Evolutionary conservation across 2,113 vertebrate species (phyloP).

Genomic region (Struthio camelus): DNA sequence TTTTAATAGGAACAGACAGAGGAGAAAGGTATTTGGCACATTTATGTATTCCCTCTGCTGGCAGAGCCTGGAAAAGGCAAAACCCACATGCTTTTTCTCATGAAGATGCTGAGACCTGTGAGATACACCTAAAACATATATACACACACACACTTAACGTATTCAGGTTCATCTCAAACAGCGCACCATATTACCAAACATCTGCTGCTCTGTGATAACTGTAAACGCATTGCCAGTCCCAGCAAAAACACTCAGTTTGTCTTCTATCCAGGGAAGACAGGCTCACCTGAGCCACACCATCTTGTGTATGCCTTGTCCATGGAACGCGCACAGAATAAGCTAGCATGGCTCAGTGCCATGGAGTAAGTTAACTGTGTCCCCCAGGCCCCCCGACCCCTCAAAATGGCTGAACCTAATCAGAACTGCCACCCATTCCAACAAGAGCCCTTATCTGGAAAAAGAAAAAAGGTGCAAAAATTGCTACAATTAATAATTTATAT

Average conservation of each 20-base stretch:
- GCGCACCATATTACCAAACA: fast-evolving
- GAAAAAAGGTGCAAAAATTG: not conserved
- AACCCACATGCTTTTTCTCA: not conserved
- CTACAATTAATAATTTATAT: conserved; percentile 44
- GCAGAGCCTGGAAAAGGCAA: conserved; percentile 46
- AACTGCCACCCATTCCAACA: fast-evolving
- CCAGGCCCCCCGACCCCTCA: fast-evolving
- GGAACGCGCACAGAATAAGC: fast-evolving
- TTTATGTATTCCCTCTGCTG: conserved; percentile 60
- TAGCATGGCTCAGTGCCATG: fast-evolving
- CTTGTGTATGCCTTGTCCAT: fast-evolving
- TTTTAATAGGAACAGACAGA: not conserved
- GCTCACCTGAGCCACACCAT: fast-evolving
- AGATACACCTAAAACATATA: too few species aligned
- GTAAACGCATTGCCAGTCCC: fast-evolving
- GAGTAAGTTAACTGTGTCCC: fast-evolving
- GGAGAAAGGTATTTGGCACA: not conserved
- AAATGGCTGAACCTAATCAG: not conserved
- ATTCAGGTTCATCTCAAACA: fast-evolving
- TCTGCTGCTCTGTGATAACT: fast-evolving
- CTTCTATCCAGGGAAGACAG: fast-evolving
- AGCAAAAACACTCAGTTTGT: fast-evolving
- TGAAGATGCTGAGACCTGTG: not conserved
- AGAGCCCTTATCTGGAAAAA: not conserved
- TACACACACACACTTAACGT: too few species aligned